These are phyloP conservation scores for Oligia fasciuncula DNA, from an alignment of 2,888 invertebrate genomes.

Conservation along the genomic window DNA sequence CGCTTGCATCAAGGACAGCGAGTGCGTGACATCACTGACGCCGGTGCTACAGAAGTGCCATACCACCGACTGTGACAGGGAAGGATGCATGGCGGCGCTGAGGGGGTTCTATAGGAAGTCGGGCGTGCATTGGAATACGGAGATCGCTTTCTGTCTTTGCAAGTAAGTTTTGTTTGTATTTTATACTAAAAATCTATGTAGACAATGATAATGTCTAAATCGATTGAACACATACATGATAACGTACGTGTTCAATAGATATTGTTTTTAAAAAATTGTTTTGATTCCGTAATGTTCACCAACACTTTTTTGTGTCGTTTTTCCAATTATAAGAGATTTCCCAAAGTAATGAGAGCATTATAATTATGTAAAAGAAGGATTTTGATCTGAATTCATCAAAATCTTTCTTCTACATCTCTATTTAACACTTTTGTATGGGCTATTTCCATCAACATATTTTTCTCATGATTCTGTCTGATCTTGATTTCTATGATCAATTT, in stretches of 20 bases:
- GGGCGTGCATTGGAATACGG: constrained; percentile 95
- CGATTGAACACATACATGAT: too few species aligned
- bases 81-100: constrained; percentile 96
- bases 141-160: constrained; percentile 98
- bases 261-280: neutral
- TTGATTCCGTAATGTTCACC: neutral
- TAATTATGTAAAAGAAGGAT: neutral
- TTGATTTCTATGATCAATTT: neutral
- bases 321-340: neutral
- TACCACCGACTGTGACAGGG: constrained; percentile 92
- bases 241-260: too few species aligned
- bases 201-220: too few species aligned
- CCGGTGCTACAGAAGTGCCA: constrained; percentile 97
- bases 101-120: constrained; percentile 96
- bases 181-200: neutral
- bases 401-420: neutral
- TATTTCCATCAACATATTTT: neutral
- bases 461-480: neutral
- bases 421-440: neutral
- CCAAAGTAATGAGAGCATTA: neutral
- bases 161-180: constrained; percentile 92
- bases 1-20: constrained; percentile 94
- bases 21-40: constrained; percentile 94
- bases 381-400: neutral
- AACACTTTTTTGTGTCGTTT: neutral